Evolutionary conservation across 2,888 invertebrate genomes (phyloP), one percentile per base, ranked within the genome.

Genomic region (Epicampocera succincta): DNA sequence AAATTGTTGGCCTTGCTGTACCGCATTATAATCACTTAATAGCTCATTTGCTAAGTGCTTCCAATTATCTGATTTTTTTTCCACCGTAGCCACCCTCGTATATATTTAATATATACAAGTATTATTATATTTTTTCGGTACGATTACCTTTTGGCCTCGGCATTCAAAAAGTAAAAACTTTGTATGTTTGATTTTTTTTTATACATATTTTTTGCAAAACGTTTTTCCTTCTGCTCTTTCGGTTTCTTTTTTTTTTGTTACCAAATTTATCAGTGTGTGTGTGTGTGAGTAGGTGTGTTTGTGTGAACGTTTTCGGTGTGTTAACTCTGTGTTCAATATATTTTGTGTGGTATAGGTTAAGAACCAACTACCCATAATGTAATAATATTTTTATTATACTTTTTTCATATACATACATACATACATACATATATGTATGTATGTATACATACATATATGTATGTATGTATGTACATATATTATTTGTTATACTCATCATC

Each of bases 311-410:
- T 44, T 42, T 46, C 13, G 61, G 25, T 56, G 19, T 52, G 56
- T 71, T 63, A 56, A n/a, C 46, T 71, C 63, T 77, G 80, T 78
- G 76, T 80, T 81, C 79, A 74, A 80, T 82, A 83, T 61, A 76
- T 80, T 76, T 83, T 65, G 80, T 77, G 84, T 84, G 85, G 84
- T 84, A 84, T 84, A 85, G 84, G 84, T 85, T 84, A 84, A 83
- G 85, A 83, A 84, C 84, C 33, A 72, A 80, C 79, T 74, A 77
- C 83, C 76, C 63, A 72, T 42, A 38, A 65, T 74, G 15, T 79
- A 60, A 54, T 66, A 42, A 66, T 60, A 61, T 44, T 66, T 44
- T 61, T 54, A 42, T 50, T 61, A 21, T 60, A 56, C 17, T 73
- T 58, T 15, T 46, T 48, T 50, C 17, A 61, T 33, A 33, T 9